Base-by-base conservation (phyloP, 2,888 invertebrate genomes). In the Idaea biselata region DNA sequence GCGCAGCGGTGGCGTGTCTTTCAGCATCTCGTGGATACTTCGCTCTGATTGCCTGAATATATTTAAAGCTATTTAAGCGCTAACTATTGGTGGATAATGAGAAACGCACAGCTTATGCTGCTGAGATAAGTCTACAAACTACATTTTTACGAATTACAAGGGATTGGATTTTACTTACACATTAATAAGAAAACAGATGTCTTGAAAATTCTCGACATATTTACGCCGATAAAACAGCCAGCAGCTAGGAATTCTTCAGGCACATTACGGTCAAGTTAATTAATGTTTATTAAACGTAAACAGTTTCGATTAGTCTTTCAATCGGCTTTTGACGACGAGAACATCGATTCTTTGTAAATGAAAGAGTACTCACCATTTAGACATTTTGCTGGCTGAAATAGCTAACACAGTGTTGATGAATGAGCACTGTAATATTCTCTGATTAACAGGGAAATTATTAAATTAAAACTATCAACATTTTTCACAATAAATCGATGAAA, bases 1-100 rank as follows among this genome's bases (percentile, higher is more conserved):
- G 71, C 96, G 96, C 78, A 96, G 93, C 54, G 96, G 94, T 59
- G 97, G 96, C 58, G 96, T 95, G 78, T 97, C 97, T 84, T 96
- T 97, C 66, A 97, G 86, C 97, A 97, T 97, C 91, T 97, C 97
- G 83, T 97, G 97, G 81, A 97, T 96, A 83, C 95, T 95, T 72
- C 95, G 93, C 82, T 96, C 96, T 32, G 89, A 93, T 77, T 88
- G 91, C 93, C 91, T 93, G 80, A 18, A 54, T 6, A 11, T 25
- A 25, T 5, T 25, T 25, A 25, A 25, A 25, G 5, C 25, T 5
- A 25, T 25, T 25, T 25, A 25, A 25, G 25, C 25, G 25, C 25
- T 5, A 25, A 25, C 25, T 25, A 25, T 25, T 25, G 5, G 25
- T 25, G 25, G 25, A 3, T 25, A 25, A 25, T 25, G 25, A 25